Conservation (phyloP, 2,797 vertebrate species). For the Megaceryle alcyon region DNA sequence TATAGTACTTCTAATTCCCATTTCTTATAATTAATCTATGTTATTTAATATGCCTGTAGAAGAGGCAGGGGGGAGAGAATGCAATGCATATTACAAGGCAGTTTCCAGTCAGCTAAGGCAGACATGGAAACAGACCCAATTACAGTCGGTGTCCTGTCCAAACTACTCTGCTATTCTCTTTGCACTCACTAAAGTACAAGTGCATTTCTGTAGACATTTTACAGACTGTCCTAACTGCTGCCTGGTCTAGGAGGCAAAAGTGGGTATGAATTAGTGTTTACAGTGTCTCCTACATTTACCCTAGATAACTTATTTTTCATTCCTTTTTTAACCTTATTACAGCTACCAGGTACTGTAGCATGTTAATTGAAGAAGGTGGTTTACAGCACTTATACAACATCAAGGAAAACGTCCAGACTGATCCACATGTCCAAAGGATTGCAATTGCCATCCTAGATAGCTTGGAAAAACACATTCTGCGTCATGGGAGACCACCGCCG, state of each 20-base stretch:
- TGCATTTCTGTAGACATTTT: background rate
- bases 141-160: background rate
- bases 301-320: background rate
- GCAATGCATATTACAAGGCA: background rate
- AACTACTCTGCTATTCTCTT: background rate
- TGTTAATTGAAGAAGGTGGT: constrained; percentile 97
- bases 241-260: background rate
- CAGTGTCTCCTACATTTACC: background rate
- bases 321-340: constrained; percentile 32
- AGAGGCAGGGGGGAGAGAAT: background rate
- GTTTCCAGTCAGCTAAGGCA: background rate
- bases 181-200: background rate
- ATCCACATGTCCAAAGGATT: constrained; percentile 88
- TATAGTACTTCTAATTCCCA: background rate
- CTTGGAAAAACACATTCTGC: constrained; percentile 89
- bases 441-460: constrained; percentile 92
- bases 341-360: constrained; percentile 96
- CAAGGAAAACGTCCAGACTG: constrained; percentile 89
- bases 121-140: background rate
- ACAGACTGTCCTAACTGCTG: background rate
- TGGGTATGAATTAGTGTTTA: background rate
- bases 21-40: background rate
- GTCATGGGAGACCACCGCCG: constrained; percentile 84
- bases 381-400: constrained; percentile 91
- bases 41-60: background rate